phyloP scores from a whole-genome alignment of 2,113 vertebrate genomes.

The Coreoperca whiteheadi region DNA sequence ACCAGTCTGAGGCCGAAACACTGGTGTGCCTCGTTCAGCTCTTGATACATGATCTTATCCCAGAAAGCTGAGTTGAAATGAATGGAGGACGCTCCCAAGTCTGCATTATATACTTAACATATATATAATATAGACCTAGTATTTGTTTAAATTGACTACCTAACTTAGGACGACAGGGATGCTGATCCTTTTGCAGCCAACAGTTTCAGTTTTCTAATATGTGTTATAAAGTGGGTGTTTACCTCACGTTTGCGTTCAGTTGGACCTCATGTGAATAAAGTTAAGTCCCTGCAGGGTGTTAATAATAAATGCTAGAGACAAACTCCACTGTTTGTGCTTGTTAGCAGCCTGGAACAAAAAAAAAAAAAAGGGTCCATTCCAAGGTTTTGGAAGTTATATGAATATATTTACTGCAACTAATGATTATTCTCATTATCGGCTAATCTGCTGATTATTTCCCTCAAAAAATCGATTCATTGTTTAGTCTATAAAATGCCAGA shows the following conservation, averaged over 20 bases:
- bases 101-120: neutral
- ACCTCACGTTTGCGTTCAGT: neutral
- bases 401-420: too few relatives aligned
- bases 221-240: too few relatives aligned
- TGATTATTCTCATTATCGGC: too few relatives aligned
- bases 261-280: neutral
- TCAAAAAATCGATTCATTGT: neutral
- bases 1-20: slow-evolving; percentile 38
- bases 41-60: too few relatives aligned
- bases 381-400: too few relatives aligned
- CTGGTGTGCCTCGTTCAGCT: neutral
- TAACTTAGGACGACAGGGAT: neutral
- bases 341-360: too few relatives aligned
- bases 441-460: too few relatives aligned
- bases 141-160: neutral
- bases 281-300: too few relatives aligned
- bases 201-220: neutral
- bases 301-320: too few relatives aligned
- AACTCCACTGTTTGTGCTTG: too few relatives aligned
- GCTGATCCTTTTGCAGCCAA: neutral
- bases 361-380: too few relatives aligned
- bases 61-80: neutral
- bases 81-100: neutral
- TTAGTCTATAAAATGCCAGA: neutral
- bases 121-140: too few relatives aligned